Percentiles rank a stretch among this genome's conserved stretches.
These are phyloP conservation scores for Eupithecia pulchellata DNA, from an alignment of 2,888 invertebrate species.

Conservation along the genomic window DNA sequence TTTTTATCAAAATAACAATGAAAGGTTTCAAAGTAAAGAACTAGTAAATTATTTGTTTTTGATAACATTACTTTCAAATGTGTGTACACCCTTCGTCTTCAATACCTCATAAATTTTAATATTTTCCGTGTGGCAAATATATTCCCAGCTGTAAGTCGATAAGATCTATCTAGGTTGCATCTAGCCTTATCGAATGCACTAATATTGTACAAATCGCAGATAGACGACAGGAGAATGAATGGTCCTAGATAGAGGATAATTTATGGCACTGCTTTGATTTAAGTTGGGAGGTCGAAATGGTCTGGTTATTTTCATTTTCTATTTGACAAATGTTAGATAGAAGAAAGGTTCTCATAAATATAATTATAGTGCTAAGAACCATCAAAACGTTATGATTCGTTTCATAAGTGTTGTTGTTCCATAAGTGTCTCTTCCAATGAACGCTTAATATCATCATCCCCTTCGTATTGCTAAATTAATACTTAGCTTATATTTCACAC, in stretches of 20 bases:
- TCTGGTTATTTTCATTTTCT: slow-evolving; percentile 5
- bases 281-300: background rate
- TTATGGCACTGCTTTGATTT: slow-evolving; percentile 23
- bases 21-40: no score
- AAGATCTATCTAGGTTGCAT: slow-evolving; percentile 30
- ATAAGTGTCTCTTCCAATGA: no score
- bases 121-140: slow-evolving; percentile 24
- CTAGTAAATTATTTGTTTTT: background rate
- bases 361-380: background rate
- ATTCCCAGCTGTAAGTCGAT: slow-evolving; percentile 18
- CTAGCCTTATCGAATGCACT: slow-evolving; percentile 31
- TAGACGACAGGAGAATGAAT: slow-evolving; percentile 31
- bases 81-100: slow-evolving; percentile 5
- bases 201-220: slow-evolving; percentile 34
- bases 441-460: no score
- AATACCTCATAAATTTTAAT: slow-evolving; percentile 29
- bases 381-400: background rate
- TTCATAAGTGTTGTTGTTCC: background rate
- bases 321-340: background rate
- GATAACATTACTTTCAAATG: background rate
- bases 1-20: no score
- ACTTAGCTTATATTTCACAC: background rate
- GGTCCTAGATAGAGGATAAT: slow-evolving; percentile 25
- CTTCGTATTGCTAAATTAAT: background rate
- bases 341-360: background rate